phyloP scores from a whole-genome alignment of 2,888 invertebrate species.

The Habroteleia sp. region DNA sequence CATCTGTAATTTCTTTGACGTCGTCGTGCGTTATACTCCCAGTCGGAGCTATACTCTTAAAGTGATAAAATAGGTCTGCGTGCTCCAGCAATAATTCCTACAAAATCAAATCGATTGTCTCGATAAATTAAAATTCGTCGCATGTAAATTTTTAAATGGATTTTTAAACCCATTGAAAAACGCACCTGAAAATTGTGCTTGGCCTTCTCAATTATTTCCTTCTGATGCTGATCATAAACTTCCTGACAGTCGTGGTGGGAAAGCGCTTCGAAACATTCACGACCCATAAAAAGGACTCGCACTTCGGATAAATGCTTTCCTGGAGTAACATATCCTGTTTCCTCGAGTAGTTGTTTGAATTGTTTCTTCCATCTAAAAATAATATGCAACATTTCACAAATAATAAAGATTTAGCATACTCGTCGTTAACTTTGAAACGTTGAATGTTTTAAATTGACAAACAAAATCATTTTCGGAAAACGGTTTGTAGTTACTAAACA shows the following conservation, averaged over 20 bases:
- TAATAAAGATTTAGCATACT: too few species aligned
- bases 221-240: slow-evolving; percentile 96
- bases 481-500: too few species aligned
- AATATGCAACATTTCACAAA: too few species aligned
- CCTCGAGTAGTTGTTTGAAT: slow-evolving; percentile 95
- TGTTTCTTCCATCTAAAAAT: slow-evolving; percentile 92
- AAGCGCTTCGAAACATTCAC: slow-evolving; percentile 96
- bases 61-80: slow-evolving; percentile 95
- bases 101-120: not conserved
- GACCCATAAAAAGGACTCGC: slow-evolving; percentile 94
- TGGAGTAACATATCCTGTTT: slow-evolving; percentile 96
- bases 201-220: slow-evolving; percentile 93
- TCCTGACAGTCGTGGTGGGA: slow-evolving; percentile 94
- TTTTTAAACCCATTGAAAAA: too few species aligned
- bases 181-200: slow-evolving; percentile 94
- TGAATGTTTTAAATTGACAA: not conserved
- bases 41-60: slow-evolving; percentile 93
- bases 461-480: too few species aligned
- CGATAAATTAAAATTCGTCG: too few species aligned
- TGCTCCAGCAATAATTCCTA: slow-evolving; percentile 95
- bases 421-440: too few species aligned
- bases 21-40: slow-evolving; percentile 97
- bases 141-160: too few species aligned
- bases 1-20: slow-evolving; percentile 95
- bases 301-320: slow-evolving; percentile 96